phyloP scores from a whole-genome alignment of 2,797 vertebrate species.

The Spinibarbus caldwelli region DNA sequence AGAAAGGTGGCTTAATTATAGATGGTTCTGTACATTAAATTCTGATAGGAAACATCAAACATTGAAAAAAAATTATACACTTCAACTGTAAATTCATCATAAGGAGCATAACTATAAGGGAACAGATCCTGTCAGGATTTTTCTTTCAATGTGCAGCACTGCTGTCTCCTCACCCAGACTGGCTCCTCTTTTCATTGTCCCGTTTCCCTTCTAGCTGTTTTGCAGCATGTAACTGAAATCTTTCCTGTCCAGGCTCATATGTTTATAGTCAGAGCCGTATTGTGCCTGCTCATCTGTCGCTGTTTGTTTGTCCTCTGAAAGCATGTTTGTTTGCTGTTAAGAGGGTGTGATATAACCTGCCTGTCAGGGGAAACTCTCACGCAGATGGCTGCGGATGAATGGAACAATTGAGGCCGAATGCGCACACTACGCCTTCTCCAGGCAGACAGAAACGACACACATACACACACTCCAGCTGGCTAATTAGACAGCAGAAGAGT shows the following conservation, averaged over 20 bases:
- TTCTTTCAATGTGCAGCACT: background rate
- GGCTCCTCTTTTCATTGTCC: background rate
- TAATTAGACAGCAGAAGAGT: slow-evolving; percentile 67
- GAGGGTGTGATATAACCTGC: slow-evolving; percentile 31
- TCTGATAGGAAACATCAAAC: background rate
- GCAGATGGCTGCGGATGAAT: slow-evolving; percentile 40
- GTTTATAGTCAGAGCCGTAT: slow-evolving; percentile 35
- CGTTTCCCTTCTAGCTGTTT: background rate
- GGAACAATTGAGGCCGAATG: slow-evolving; percentile 38
- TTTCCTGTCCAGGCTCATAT: slow-evolving; percentile 24
- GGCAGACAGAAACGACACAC: slow-evolving; percentile 2
- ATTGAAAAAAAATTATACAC: background rate
- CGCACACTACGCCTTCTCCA: slow-evolving; percentile 18
- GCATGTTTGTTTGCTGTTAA: slow-evolving; percentile 38
- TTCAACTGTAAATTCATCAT: background rate
- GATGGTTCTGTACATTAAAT: background rate
- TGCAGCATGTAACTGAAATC: slow-evolving; percentile 25
- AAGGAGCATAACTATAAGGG: background rate
- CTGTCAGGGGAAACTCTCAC: slow-evolving; percentile 37
- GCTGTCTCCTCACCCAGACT: slow-evolving; percentile 2
- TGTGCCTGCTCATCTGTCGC: slow-evolving; percentile 40
- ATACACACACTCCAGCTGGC: slow-evolving; percentile 42
- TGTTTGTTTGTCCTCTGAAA: slow-evolving; percentile 48
- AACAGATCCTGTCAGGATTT: background rate
- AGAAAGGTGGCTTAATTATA: background rate